A percentile compares a stretch with the other conserved stretches of the same genome.
Evolutionary conservation across 1,140 invertebrate species (phyloP).

Genomic region (Stegodyphus mimosarum): DNA sequence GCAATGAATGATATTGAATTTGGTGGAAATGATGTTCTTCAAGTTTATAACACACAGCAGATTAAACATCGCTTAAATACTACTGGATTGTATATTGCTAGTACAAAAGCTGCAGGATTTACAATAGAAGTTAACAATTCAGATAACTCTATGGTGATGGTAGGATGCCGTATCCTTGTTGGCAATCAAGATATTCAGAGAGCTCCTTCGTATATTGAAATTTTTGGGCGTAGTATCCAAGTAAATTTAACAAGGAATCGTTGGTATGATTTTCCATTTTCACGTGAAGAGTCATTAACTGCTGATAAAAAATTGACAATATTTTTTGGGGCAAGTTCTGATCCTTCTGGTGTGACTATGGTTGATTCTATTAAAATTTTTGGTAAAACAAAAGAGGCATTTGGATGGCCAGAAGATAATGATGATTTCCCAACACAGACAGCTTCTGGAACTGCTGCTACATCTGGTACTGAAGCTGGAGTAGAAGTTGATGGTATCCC

Average conservation of each 20-base stretch:
- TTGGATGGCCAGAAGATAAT: constrained; percentile 96
- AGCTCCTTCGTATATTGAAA: constrained; percentile 85
- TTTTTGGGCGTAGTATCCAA: constrained; percentile 85
- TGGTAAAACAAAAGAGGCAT: constrained; percentile 94
- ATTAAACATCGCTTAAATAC: constrained; percentile 93
- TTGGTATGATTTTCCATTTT: constrained; percentile 96
- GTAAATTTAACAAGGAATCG: constrained; percentile 80
- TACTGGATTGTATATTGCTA: constrained; percentile 88
- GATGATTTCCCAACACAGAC: constrained; percentile 79
- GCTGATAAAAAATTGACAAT: constrained; percentile 89
- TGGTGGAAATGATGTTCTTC: constrained; percentile 93
- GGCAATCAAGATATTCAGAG: constrained; percentile 88
- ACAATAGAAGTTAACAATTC: constrained; percentile 88
- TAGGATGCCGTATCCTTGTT: constrained; percentile 83
- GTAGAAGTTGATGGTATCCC: constrained; percentile 60
- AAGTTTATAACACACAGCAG: constrained; percentile 95
- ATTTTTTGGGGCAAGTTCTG: constrained; percentile 87
- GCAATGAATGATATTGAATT: constrained; percentile 93
- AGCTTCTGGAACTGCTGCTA: constrained; percentile 23
- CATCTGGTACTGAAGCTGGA: constrained; percentile 33
- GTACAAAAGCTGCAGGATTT: constrained; percentile 88
- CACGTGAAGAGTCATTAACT: constrained; percentile 91
- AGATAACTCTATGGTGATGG: constrained; percentile 84
- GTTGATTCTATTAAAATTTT: constrained; percentile 93
- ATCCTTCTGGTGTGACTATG: constrained; percentile 89